These are phyloP conservation scores for Volucella inanis DNA, from an alignment of 2,888 invertebrate genomes.

Conservation along the genomic window DNA sequence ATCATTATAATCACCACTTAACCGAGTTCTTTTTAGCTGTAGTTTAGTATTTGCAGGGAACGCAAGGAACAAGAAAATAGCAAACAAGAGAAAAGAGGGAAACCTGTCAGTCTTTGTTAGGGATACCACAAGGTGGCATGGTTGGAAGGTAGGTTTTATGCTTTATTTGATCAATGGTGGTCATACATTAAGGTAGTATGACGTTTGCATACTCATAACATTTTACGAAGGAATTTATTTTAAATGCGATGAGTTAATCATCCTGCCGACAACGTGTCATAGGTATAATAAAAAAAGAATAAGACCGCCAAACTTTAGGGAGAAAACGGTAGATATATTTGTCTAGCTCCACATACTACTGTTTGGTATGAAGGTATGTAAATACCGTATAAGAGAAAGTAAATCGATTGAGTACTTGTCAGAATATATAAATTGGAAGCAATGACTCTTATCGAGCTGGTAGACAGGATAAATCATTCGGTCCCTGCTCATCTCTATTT, in stretches of 20 bases:
- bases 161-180: slow-evolving; percentile 74
- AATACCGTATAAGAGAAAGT: too few relatives aligned
- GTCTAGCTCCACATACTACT: too few relatives aligned
- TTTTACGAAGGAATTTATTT: slow-evolving; percentile 47
- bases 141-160: slow-evolving; percentile 43
- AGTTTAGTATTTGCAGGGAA: slow-evolving; percentile 54
- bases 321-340: too few relatives aligned
- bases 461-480: too few relatives aligned
- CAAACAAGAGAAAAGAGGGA: slow-evolving; percentile 29
- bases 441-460: too few relatives aligned
- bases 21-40: slow-evolving; percentile 65
- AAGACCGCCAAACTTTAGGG: too few relatives aligned
- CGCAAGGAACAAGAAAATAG: not conserved
- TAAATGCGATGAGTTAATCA: slow-evolving; percentile 53
- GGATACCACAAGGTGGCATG: slow-evolving; percentile 41
- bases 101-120: slow-evolving; percentile 31
- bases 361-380: too few relatives aligned
- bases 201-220: slow-evolving; percentile 68
- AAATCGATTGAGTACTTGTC: too few relatives aligned
- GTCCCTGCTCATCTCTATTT: too few relatives aligned
- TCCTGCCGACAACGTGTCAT: slow-evolving; percentile 33
- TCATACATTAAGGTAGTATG: slow-evolving; percentile 75
- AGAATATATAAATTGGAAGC: too few relatives aligned
- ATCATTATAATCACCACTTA: slow-evolving; percentile 71
- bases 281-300: not conserved